These are phyloP conservation scores for Falco concolor DNA, from an alignment of 2,797 vertebrate genomes.

Conservation along the genomic window DNA sequence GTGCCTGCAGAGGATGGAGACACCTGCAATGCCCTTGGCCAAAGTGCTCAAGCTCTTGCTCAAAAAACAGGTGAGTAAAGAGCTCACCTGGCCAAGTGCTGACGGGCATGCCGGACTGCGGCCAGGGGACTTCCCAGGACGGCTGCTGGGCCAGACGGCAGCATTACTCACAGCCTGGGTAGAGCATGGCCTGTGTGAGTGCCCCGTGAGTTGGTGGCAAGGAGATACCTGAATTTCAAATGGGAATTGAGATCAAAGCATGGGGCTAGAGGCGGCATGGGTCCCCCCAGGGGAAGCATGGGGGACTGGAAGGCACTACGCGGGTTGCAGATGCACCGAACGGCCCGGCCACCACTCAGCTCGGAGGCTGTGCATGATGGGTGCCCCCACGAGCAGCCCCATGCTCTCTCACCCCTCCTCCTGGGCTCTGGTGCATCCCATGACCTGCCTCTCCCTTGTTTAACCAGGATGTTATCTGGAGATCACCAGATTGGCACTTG, in stretches of 20 bases:
- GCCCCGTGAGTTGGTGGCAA: background rate
- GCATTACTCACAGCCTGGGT: accelerated
- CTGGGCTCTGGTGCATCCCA: background rate
- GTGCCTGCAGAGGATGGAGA: background rate
- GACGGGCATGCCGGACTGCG: background rate
- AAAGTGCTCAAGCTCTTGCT: accelerated
- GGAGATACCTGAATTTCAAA: background rate
- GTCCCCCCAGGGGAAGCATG: background rate
- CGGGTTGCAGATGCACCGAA: background rate
- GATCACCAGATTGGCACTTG: background rate
- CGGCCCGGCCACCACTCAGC: too few relatives aligned
- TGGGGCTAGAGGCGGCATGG: accelerated
- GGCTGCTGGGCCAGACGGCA: background rate
- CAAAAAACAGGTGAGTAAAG: background rate
- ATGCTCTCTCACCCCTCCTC: accelerated
- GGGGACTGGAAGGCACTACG: accelerated
- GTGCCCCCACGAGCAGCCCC: accelerated
- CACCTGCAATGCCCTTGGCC: background rate
- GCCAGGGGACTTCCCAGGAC: background rate
- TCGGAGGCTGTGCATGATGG: accelerated
- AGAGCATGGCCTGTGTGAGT: background rate
- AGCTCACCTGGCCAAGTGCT: background rate
- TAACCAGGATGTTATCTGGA: background rate
- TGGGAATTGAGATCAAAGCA: background rate
- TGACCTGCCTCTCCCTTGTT: background rate